Conservation (phyloP, 2,888 invertebrate species). For the Chirona hameri region DNA sequence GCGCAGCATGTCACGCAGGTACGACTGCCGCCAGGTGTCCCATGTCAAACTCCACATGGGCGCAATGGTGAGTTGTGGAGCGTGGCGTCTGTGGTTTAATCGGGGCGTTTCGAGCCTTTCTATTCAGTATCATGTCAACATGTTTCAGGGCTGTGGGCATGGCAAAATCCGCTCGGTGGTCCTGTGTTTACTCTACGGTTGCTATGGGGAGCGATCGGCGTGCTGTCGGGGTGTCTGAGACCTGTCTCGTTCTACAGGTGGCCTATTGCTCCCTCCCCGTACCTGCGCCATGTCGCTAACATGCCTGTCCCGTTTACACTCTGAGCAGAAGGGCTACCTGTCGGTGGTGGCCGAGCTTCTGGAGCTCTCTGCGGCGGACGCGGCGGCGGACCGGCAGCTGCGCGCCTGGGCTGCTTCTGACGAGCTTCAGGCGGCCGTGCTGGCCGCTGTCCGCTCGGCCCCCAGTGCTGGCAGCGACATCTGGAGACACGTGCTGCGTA, state of each 20-base stretch:
- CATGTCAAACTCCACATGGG: too few relatives aligned
- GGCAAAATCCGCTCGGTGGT: too few relatives aligned
- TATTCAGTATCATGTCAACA: too few relatives aligned
- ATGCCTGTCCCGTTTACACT: not conserved
- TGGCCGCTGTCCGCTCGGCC: not conserved
- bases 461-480: not conserved
- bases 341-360: conserved; percentile 4
- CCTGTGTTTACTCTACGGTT: too few relatives aligned
- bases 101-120: too few relatives aligned
- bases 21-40: not conserved
- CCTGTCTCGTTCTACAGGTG: too few relatives aligned
- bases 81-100: too few relatives aligned
- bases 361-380: not conserved
- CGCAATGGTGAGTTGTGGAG: too few relatives aligned
- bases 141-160: too few relatives aligned
- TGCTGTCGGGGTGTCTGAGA: too few relatives aligned
- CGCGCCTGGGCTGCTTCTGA: not conserved
- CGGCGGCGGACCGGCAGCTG: not conserved
- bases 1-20: not conserved
- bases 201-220: too few relatives aligned
- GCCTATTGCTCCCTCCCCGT: too few relatives aligned
- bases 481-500: not conserved
- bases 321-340: not conserved
- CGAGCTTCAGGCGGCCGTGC: not conserved
- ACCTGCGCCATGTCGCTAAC: not conserved